Evolutionary conservation across 2,113 vertebrate genomes (phyloP).

Genomic region (Ochotona curzoniae): DNA sequence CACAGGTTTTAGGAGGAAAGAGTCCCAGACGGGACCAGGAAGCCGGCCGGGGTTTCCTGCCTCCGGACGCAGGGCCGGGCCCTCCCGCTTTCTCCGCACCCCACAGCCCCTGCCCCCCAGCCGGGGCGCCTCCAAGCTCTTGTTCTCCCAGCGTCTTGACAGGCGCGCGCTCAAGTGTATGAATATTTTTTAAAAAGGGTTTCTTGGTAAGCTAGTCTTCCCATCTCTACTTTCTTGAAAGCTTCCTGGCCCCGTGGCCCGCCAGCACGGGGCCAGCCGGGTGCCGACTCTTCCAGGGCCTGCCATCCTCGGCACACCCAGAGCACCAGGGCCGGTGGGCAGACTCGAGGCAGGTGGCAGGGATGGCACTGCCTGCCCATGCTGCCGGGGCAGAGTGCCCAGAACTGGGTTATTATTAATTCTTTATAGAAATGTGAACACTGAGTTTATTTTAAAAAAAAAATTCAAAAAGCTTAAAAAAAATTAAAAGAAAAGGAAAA

Average conservation of each 20-base stretch:
- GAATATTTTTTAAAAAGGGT: constrained; percentile 74
- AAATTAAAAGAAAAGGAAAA: not conserved
- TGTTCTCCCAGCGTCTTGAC: constrained; percentile 60
- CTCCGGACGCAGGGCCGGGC: constrained; percentile 24
- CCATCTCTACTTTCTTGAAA: constrained; percentile 78
- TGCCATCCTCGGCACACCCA: constrained; percentile 12
- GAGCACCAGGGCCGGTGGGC: constrained; percentile 27
- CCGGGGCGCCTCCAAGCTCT: constrained; percentile 71
- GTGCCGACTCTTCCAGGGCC: constrained; percentile 51
- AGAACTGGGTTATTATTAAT: constrained; percentile 68
- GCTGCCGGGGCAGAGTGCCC: constrained; percentile 63
- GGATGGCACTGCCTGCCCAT: not conserved
- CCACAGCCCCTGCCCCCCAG: not conserved
- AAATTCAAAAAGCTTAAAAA: not conserved
- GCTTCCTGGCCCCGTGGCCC: constrained; percentile 41
- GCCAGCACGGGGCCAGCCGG: not conserved
- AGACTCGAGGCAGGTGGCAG: not conserved
- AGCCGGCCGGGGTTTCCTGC: constrained; percentile 12
- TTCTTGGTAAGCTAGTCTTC: constrained; percentile 75
- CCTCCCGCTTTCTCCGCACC: not conserved
- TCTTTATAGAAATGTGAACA: constrained; percentile 82
- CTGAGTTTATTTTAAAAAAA: constrained; percentile 78
- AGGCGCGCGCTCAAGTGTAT: constrained; percentile 53
- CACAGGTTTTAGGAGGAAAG: constrained; percentile 83
- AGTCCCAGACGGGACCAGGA: constrained; percentile 24